Evolutionary conservation across 1,140 invertebrate species (phyloP), one percentile per base, ranked within the genome.

Genomic region (Drosophila murphyi): DNA sequence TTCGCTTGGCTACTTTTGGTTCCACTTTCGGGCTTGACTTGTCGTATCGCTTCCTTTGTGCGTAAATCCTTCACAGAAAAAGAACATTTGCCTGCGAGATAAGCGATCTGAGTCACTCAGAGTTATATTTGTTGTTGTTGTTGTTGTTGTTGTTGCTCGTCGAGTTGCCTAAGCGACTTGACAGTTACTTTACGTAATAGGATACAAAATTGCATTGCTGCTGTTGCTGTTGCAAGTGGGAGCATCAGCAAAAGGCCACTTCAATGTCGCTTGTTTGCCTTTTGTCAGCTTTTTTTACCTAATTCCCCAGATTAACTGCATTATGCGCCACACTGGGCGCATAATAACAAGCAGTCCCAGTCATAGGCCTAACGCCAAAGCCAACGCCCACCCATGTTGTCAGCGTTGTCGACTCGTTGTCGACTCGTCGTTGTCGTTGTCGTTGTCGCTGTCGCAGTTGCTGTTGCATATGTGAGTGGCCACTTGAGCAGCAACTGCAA

Each of bases 291-390:
- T 76, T 72, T 78, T 85, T 71, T 81, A 89, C 74, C 85, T 88
- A 88, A 88, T 88, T 88, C 85, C 83, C 85, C 64, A 85, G 85
- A 88, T 88, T 81, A 88, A 80, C 85, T 81, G 85, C 86, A 89
- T 88, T 88, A 88, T 85, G 80, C 85, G 85, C 85, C 77, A 88
- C 85, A 72, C 80, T 72, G 80, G 80, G 65, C 77, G 78, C 71
- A 85, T 78, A 88, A 89, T 89, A 72, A 76, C 77, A 68, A 55
- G 20, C 64, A 75, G 65, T 51, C 51, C 67, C 63, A 54, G 50
- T 4, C 35, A 55, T 50, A 80, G 50, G 61, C 51, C 65, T 45
- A 54, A 62, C 20, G 39, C 43, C 50, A 32, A 56, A 41, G 41
- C n/a, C n/a, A 31, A 10, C 31, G 32, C 6, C 35, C n/a, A 31